These are phyloP conservation scores for Sanderia malayensis DNA, from an alignment of 30 jellyfish, hydroid and myxozoan species.

Conservation along the genomic window DNA sequence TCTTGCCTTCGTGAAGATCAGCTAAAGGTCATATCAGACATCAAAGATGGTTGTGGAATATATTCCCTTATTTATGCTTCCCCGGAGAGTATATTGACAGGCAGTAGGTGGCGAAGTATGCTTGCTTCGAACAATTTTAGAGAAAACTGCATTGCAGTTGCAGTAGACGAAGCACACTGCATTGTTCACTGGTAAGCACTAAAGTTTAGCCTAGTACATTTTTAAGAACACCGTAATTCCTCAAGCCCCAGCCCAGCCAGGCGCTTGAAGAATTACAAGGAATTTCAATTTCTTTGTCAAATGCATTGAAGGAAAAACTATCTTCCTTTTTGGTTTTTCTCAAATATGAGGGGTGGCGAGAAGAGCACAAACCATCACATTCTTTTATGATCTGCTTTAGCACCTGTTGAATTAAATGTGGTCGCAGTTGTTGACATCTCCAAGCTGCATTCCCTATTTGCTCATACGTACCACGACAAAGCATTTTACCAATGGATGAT, in stretches of 20 bases:
- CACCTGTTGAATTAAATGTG: not conserved
- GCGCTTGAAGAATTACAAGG: too few relatives aligned
- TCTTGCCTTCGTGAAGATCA: slow-evolving; percentile 4
- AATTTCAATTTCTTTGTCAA: not conserved
- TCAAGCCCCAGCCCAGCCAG: not conserved
- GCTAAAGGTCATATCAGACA: slow-evolving; percentile 1
- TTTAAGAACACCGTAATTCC: not conserved
- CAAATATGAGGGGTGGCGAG: not conserved
- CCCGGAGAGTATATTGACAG: slow-evolving; percentile 40
- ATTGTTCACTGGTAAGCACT: slow-evolving; percentile 57
- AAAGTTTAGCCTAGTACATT: not conserved
- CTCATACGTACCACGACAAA: not conserved
- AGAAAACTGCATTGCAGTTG: slow-evolving; percentile 30
- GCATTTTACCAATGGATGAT: slow-evolving; percentile 5
- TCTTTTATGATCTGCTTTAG: not conserved
- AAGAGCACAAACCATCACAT: slow-evolving; percentile 1
- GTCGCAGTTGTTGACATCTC: not conserved
- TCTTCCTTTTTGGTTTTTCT: not conserved
- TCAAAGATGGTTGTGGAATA: slow-evolving; percentile 27
- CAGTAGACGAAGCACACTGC: slow-evolving; percentile 55
- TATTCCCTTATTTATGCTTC: slow-evolving; percentile 36
- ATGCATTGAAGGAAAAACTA: not conserved
- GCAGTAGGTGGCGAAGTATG: slow-evolving; percentile 26
- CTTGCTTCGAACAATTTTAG: slow-evolving; percentile 8
- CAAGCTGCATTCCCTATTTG: slow-evolving; percentile 9